Evolutionary conservation across 2,113 vertebrate species (phyloP).

Genomic region (Aptenodytes forsteri): DNA sequence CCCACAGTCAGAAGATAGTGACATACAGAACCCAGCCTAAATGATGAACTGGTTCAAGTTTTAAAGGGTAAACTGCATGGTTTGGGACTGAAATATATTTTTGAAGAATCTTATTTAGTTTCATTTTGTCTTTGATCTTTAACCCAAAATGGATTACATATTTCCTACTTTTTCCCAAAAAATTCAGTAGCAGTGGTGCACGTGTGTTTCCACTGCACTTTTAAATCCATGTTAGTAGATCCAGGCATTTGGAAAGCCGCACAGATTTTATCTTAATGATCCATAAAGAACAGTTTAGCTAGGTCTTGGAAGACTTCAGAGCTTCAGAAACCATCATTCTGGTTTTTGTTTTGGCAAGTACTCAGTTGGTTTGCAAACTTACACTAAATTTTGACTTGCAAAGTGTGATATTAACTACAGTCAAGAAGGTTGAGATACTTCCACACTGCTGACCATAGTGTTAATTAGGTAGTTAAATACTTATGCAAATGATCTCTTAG

Average conservation of each 20-base stretch:
- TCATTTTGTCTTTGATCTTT: background rate
- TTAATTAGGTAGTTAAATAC: background rate
- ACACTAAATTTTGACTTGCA: background rate
- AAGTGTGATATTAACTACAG: background rate
- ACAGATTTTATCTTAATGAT: background rate
- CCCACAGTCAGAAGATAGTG: background rate
- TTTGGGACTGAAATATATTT: background rate
- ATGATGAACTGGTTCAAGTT: background rate
- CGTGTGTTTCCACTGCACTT: background rate
- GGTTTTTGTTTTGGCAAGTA: background rate
- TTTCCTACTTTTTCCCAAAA: background rate
- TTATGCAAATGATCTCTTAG: background rate
- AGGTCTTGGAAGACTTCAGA: background rate
- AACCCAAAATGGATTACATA: background rate
- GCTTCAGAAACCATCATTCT: background rate
- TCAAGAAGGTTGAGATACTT: background rate
- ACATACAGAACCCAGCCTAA: background rate
- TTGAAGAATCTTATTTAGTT: background rate
- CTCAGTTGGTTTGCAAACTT: background rate
- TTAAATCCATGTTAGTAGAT: background rate
- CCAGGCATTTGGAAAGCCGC: background rate
- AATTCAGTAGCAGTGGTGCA: background rate
- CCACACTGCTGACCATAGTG: background rate
- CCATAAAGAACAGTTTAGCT: background rate
- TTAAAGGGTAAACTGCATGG: background rate